Conservation (phyloP, 2,888 invertebrate species). For the Tortrix viridana region DNA sequence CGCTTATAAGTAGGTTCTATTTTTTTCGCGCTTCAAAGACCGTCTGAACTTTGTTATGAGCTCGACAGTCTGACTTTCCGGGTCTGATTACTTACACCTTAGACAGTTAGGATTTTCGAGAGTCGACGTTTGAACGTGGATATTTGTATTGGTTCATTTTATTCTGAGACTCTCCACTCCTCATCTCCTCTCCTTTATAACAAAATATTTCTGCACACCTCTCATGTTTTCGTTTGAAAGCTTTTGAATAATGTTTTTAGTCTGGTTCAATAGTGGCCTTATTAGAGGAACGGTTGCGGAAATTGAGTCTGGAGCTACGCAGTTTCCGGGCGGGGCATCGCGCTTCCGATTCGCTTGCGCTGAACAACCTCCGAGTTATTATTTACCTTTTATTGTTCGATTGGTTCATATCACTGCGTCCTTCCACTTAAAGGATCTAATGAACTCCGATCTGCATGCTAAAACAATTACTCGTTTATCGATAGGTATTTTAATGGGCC, state of each 20-base stretch:
- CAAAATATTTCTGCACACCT: conserved; percentile 45
- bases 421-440: conserved; percentile 8
- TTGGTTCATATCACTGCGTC: conserved; percentile 41
- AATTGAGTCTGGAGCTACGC: conserved; percentile 81
- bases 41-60: conserved; percentile 32
- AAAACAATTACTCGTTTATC: not conserved
- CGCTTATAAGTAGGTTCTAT: conserved; percentile 40
- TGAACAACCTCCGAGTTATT: conserved; percentile 49
- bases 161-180: not conserved
- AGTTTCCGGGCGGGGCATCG: conserved; percentile 73
- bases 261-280: conserved; percentile 72
- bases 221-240: conserved; percentile 42
- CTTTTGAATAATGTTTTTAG: conserved; percentile 49
- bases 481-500: not conserved
- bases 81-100: conserved; percentile 19
- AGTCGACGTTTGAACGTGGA: conserved; percentile 2
- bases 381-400: conserved; percentile 59
- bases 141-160: conserved; percentile 2
- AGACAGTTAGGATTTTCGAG: conserved; percentile 6
- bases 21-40: conserved; percentile 35
- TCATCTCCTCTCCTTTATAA: conserved; percentile 9
- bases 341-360: conserved; percentile 62
- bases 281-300: conserved; percentile 76
- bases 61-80: conserved; percentile 6
- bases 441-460: not conserved